Evolutionary conservation across 2,888 invertebrate genomes (phyloP), one percentile per base, ranked within the genome.

Genomic region (Sesia bembeciformis): DNA sequence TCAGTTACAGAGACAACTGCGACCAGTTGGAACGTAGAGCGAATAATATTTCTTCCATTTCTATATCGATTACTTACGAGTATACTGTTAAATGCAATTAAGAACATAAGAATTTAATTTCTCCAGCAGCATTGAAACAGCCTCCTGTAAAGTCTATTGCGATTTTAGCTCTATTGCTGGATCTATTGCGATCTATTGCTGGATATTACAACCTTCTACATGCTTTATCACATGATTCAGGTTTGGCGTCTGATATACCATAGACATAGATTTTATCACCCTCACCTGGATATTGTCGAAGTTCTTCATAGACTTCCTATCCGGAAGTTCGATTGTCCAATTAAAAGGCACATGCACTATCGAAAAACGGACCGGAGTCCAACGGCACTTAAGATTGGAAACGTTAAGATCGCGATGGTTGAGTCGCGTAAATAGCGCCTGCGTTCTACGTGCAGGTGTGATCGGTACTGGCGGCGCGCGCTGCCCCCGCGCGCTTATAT

Each of bases 381-480:
- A 50, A 39, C 23, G 50, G 38, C 39, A 50, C 50, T 50, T 50
- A 7, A 5, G 38, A 7, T 67, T 65, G 72, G 64, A 71, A 73
- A 76, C 76, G 76, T 70, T 66, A 70, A 64, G 64, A 67, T 39
- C 52, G 49, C 52, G 53, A 8, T 39, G 56, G 62, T 66, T 57
- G 60, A 53, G 56, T 51, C 52, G 54, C 54, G 56, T 64, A 66
- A 70, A 72, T 72, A 73, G 65, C 60, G 63, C 70, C 77, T 84
- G 84, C 74, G 75, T 81, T 82, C 80, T 65, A 71, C 73, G 66
- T 64, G 73, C 68, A 68, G 77, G 76, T 73, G 73, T 80, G 77
- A 70, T 76, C 69, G 72, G 73, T 84, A 89, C 88, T 89, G 85
- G 66, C 81, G 72, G 77, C 80, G 84, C 84, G 85, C 85, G 85